Evolutionary conservation across 2,888 invertebrate species (phyloP).

Genomic region (Drosophila basisetae): DNA sequence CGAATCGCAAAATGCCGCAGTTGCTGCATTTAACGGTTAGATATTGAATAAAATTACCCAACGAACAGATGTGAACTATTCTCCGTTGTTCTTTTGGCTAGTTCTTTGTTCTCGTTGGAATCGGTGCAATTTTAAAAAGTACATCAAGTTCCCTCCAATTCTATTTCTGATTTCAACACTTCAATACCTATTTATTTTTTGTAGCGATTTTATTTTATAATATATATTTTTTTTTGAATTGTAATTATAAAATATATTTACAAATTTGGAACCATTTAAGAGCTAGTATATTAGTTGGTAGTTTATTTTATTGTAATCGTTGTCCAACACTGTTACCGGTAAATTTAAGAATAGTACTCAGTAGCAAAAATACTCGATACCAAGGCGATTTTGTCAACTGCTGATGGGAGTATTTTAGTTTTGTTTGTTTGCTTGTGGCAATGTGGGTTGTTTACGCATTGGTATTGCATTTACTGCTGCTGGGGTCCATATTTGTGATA

Average conservation of each 20-base stretch:
- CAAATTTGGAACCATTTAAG: not conserved
- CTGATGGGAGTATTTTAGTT: slow-evolving; percentile 16
- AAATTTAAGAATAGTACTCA: slow-evolving; percentile 4
- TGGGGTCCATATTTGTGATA: slow-evolving; percentile 95
- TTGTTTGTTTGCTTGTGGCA: slow-evolving; percentile 11
- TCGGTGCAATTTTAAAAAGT: not conserved
- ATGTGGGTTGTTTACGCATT: slow-evolving; percentile 85
- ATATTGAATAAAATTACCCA: slow-evolving; percentile 12
- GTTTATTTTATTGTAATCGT: not conserved
- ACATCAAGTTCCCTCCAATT: not conserved
- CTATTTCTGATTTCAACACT: not conserved
- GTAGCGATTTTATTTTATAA: not conserved
- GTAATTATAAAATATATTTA: not conserved
- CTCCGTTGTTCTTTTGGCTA: slow-evolving; percentile 11
- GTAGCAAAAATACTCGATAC: slow-evolving; percentile 37
- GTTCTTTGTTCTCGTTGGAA: not conserved
- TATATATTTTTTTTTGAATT: not conserved
- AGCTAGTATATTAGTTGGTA: not conserved
- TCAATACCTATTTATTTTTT: not conserved
- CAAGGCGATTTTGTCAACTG: slow-evolving; percentile 25
- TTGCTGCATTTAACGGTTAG: slow-evolving; percentile 45
- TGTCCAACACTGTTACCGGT: not conserved
- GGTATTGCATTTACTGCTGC: slow-evolving; percentile 90
- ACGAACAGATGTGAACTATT: slow-evolving; percentile 7
- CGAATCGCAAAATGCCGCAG: slow-evolving; percentile 42